Evolutionary conservation across 2,113 vertebrate species (phyloP), one percentile per base, ranked within the genome.

Genomic region (Meles meles): DNA sequence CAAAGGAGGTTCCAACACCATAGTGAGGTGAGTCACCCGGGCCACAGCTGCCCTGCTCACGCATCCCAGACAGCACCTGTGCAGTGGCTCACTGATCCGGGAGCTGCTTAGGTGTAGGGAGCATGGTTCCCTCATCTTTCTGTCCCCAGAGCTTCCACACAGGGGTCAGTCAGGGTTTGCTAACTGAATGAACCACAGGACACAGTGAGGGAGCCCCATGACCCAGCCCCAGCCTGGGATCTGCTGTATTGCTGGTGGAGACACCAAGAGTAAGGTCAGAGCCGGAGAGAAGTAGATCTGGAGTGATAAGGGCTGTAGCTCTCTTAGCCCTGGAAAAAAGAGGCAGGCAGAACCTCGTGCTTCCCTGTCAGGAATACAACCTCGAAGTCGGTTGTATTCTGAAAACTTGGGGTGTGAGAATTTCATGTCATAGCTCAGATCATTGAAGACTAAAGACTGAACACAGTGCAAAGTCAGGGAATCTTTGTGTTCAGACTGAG

Each of bases 1-100:
- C 88, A 99, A 99, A 44, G 99, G 99, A 59, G 99, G 99, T 59
- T 99, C 99, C 7, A 99, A 98, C 94, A 99, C 96, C 95, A 99
- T 99, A 34, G 99, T 98, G 95, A 99, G 99, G 99, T 99, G 98
- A 99, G 98, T 93, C 37, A 17, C 29, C 4, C 0, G 0, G 14
- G 29, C 61, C 76, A 12, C 6, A 2, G 55, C 23, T 1, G 1
- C 34, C 65, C 7, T 67, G 4, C 20, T 52, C 59, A 29, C 0
- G 0, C 39, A 12, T 6, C 71, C 21, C 72, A 9, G 71, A 6
- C 12, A 4, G 57, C 13, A 31, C 44, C 85, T 5, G 0, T 0
- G 47, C 4, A 14, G 47, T 6, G 5, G 9, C 27, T 21, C 21
- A 7, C 49, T 27, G 23, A 10, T 10, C 37, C 29, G 1, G 9